Percentiles rank a stretch among this genome's conserved stretches.
Evolutionary conservation across 2,113 vertebrate species (phyloP).

Genomic region (Grammomys dolichurus): DNA sequence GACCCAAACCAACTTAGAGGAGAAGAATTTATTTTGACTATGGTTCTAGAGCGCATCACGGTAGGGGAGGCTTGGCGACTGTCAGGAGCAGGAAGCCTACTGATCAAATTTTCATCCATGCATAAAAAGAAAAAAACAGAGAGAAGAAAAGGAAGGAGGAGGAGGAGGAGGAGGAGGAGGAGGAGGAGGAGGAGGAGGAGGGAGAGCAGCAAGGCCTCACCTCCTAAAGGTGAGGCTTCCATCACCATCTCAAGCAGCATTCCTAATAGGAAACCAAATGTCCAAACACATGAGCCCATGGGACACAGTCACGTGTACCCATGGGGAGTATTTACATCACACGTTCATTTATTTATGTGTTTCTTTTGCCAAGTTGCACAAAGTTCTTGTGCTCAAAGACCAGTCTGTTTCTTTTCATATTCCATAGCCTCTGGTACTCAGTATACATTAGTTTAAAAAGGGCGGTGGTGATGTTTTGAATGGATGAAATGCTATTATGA

Average conservation of each 20-base stretch:
- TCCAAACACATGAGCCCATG: background rate
- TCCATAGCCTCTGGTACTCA: background rate
- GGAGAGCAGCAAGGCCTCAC: background rate
- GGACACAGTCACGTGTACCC: background rate
- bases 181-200: background rate
- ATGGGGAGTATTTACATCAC: background rate
- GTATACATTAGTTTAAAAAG: background rate
- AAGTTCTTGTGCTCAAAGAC: constrained; percentile 16
- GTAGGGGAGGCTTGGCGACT: background rate
- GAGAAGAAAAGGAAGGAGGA: background rate
- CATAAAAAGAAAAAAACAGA: background rate
- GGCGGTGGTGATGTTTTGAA: background rate
- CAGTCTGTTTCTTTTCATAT: background rate
- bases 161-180: background rate
- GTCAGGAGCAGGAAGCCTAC: background rate
- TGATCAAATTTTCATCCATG: background rate
- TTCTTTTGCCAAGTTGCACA: background rate
- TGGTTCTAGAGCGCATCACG: background rate
- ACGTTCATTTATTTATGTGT: background rate
- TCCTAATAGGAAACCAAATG: background rate
- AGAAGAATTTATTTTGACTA: background rate
- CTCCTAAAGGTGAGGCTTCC: background rate
- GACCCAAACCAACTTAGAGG: background rate
- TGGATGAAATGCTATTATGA: background rate
- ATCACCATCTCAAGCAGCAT: background rate